Evolutionary conservation across 2,797 vertebrate species (phyloP), one percentile per base, ranked within the genome.

Genomic region (Microctenopoma lineatum): DNA sequence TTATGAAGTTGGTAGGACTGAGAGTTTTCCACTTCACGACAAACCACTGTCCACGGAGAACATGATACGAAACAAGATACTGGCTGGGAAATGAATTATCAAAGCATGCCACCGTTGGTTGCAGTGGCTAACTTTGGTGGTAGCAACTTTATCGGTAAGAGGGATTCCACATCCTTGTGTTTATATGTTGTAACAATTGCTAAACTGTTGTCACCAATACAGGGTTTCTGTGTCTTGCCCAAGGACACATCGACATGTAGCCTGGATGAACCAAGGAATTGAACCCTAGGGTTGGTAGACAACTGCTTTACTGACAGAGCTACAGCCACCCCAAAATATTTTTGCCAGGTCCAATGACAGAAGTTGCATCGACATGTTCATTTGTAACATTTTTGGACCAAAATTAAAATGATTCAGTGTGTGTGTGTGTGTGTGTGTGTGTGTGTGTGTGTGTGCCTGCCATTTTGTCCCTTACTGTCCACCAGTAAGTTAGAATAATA

Each of bases 1-100:
- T 67, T 21, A 50, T 70, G 21, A 70, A 59, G 9, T 42, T 56
- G 36, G 18, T 36, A 12, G 52, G 25, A 48, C 1, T 81, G 3
- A 75, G 50, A 27, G 29, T 65, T 53, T 39, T 61, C 15, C 2
- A 47, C 26, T 9, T 15, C 10, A 44, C 10, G 10, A 51, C 15
- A 26, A 21, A 66, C 46, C 13, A 70, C 55, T 16, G 13, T 44
- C 7, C 12, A 25, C 2, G 15, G 42, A 25, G 50, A 46, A 29
- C 2, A 3, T 48, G 42, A 53, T 41, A 26, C 27, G 13, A 42
- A 38, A 25, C 8, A 7, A 57, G 47, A 63, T 12, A 62, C 7
- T 59, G n/a, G 6, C 1, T 3, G 11, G 70, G 9, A 52, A 38
- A 51, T 25, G 4, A 12, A 29, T 29, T 16, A 13, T 27, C 15